These are phyloP conservation scores for Deroplatys truncata DNA, from an alignment of 2,888 invertebrate genomes.

Conservation along the genomic window DNA sequence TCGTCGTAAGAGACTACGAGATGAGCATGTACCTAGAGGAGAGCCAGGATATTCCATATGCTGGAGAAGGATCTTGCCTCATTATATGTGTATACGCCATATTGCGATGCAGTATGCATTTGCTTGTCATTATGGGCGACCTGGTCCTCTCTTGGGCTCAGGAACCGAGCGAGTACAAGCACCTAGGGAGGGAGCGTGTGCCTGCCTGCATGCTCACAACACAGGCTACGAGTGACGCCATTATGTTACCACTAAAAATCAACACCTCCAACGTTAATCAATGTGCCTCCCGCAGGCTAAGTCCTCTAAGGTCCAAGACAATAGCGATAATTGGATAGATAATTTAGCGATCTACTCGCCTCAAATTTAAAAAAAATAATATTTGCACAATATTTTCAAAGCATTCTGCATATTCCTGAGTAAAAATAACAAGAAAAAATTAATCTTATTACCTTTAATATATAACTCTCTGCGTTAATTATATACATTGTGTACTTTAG, in stretches of 20 bases:
- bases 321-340: neutral
- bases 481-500: no score
- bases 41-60: neutral
- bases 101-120: neutral
- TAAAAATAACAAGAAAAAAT: no score
- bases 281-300: neutral
- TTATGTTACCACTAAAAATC: neutral
- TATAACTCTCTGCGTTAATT: no score
- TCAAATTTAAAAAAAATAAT: neutral
- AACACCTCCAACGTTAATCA: neutral
- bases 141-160: neutral
- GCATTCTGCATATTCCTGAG: neutral
- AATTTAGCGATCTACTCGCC: neutral
- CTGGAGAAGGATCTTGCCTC: neutral
- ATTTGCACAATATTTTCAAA: neutral
- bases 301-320: neutral
- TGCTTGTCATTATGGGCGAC: neutral
- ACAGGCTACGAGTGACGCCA: neutral
- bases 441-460: no score
- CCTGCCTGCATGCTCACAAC: neutral
- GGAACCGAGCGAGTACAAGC: neutral
- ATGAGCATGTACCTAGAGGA: no score
- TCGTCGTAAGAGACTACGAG: no score
- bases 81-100: neutral
- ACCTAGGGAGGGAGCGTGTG: neutral